phyloP scores from a whole-genome alignment of 2,113 vertebrate genomes.

The Toxostoma redivivum region DNA sequence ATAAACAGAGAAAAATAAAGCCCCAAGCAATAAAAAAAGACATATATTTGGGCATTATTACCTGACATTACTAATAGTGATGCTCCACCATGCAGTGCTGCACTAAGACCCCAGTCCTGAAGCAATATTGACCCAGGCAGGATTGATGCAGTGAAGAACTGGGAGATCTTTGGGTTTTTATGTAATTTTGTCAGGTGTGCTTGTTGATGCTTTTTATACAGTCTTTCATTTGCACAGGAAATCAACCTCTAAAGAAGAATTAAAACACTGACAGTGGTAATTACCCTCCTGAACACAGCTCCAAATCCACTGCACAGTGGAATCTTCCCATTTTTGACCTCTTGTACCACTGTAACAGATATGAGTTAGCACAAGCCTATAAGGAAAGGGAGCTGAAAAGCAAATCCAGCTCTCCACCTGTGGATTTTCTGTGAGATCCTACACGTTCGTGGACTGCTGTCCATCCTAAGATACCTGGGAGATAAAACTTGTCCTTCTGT shows the following conservation, averaged over 20 bases:
- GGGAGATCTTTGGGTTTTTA: background rate
- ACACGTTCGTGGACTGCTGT: background rate
- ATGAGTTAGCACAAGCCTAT: background rate
- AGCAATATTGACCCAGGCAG: background rate
- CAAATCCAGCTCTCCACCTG: background rate
- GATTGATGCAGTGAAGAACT: background rate
- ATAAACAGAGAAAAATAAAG: constrained; percentile 36
- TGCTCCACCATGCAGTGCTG: background rate
- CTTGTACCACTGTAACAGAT: background rate
- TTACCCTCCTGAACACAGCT: background rate
- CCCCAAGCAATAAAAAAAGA: constrained; percentile 14
- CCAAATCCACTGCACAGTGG: background rate
- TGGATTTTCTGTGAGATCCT: background rate
- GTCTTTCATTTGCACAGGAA: background rate
- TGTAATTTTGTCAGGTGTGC: background rate
- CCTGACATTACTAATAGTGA: background rate
- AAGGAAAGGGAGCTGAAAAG: background rate
- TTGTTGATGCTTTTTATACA: background rate
- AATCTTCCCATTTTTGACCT: background rate
- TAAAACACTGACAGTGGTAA: background rate
- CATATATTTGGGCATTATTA: background rate
- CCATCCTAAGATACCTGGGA: background rate
- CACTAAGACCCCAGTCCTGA: background rate
- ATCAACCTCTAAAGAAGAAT: background rate
- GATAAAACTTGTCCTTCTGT: background rate